These are phyloP conservation scores for Aldrovandia affinis DNA, from an alignment of 2,797 vertebrate genomes.

Conservation along the genomic window DNA sequence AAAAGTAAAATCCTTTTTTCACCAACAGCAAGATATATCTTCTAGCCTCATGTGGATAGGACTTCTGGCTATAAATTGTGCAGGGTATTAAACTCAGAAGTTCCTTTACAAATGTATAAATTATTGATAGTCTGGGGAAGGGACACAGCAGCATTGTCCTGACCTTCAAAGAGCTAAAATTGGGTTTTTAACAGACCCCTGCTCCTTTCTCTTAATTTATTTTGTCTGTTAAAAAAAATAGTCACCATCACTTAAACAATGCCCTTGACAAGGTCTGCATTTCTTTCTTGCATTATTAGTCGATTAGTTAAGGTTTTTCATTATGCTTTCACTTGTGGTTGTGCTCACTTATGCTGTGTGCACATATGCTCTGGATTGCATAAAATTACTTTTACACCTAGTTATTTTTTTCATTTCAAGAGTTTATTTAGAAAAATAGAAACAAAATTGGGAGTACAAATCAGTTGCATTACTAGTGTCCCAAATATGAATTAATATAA, in stretches of 20 bases:
- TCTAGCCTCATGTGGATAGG: slow-evolving; percentile 38
- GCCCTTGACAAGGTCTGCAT: slow-evolving; percentile 46
- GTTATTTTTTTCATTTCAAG: too few species aligned
- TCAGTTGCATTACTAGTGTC: too few species aligned
- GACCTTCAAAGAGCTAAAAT: slow-evolving; percentile 54
- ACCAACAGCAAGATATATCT: slow-evolving; percentile 38
- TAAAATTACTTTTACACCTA: background rate
- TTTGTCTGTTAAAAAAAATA: slow-evolving; percentile 45
- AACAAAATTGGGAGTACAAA: background rate
- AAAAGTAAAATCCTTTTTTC: slow-evolving; percentile 19
- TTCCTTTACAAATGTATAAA: slow-evolving; percentile 54
- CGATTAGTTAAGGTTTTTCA: slow-evolving; percentile 12
- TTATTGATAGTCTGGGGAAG: slow-evolving; percentile 54
- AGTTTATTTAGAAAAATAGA: too few species aligned
- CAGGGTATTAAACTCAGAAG: slow-evolving; percentile 50
- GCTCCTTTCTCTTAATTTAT: slow-evolving; percentile 41
- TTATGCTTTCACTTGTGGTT: background rate
- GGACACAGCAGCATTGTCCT: slow-evolving; percentile 43
- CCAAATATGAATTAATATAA: too few species aligned
- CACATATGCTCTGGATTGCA: background rate
- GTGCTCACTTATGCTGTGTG: background rate
- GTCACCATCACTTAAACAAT: slow-evolving; percentile 38
- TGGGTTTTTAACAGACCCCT: slow-evolving; percentile 47
- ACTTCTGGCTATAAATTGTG: slow-evolving; percentile 45
- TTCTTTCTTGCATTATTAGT: slow-evolving; percentile 17